These are phyloP conservation scores for Nymphalis urticae DNA, from an alignment of 2,888 invertebrate genomes.

Conservation along the genomic window DNA sequence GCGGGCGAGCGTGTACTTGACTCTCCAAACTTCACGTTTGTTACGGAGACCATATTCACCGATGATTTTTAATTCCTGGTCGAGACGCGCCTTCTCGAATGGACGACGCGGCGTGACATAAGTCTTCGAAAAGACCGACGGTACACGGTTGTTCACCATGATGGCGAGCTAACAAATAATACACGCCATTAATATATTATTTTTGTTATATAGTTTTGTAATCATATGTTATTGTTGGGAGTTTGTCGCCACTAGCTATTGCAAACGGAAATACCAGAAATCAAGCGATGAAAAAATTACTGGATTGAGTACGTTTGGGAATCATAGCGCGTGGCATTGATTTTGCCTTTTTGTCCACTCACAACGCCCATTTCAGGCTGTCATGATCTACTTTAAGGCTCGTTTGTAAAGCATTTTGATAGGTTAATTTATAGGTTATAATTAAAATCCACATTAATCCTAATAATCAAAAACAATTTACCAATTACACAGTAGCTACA, in stretches of 20 bases:
- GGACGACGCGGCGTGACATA: slow-evolving; percentile 99
- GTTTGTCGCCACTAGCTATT: slow-evolving; percentile 66
- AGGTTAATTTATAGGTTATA: neutral
- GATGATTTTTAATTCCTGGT: slow-evolving; percentile 99
- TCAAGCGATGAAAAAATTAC: slow-evolving; percentile 6
- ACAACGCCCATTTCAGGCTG: slow-evolving; percentile 50
- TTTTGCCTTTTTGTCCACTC: slow-evolving; percentile 65
- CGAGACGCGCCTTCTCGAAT: slow-evolving; percentile 99
- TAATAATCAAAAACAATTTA: slow-evolving; percentile 16
- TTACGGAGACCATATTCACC: slow-evolving; percentile 99
- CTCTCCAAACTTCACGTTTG: slow-evolving; percentile 99
- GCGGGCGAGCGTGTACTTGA: slow-evolving; percentile 98
- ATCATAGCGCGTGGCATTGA: slow-evolving; percentile 56
- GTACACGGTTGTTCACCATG: slow-evolving; percentile 96
- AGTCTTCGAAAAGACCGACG: slow-evolving; percentile 97
- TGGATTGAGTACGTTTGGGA: slow-evolving; percentile 56
- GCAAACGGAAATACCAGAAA: slow-evolving; percentile 53
- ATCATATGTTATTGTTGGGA: neutral
- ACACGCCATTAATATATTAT: neutral
- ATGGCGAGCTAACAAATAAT: slow-evolving; percentile 70
- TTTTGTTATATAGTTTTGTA: neutral
- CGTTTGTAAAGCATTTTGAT: slow-evolving; percentile 22
- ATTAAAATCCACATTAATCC: slow-evolving; percentile 56
- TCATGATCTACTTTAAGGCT: slow-evolving; percentile 63
- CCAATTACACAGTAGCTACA: slow-evolving; percentile 2